These are phyloP conservation scores for Leuciscus idus DNA, from an alignment of 2,113 vertebrate species.

Conservation along the genomic window DNA sequence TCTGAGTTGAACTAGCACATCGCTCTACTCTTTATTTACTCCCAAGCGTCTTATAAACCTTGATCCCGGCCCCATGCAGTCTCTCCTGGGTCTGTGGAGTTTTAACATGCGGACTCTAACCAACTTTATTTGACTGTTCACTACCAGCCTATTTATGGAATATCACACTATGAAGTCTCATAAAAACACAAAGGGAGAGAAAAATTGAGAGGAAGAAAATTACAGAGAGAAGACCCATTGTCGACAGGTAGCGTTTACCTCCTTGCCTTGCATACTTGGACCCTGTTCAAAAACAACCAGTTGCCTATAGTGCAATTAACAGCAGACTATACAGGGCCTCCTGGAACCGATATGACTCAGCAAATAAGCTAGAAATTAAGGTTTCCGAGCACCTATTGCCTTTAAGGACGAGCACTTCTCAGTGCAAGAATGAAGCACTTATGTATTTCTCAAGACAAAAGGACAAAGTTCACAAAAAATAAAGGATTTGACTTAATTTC, in stretches of 20 bases:
- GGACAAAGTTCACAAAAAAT: background rate
- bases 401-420: constrained; percentile 10
- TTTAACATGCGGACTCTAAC: constrained; percentile 26
- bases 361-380: background rate
- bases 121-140: constrained; percentile 24
- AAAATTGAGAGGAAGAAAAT: constrained; percentile 9
- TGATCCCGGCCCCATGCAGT: constrained; percentile 47
- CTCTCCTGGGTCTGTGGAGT: constrained; percentile 36
- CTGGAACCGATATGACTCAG: constrained; percentile 43
- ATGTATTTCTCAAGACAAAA: background rate
- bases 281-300: constrained; percentile 40
- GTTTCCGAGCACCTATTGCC: background rate
- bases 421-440: background rate
- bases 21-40: constrained; percentile 47
- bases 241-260: constrained; percentile 13
- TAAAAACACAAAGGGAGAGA: constrained; percentile 1
- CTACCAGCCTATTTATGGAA: constrained; percentile 29
- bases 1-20: background rate
- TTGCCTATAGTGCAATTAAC: constrained; percentile 44
- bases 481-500: background rate
- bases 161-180: constrained; percentile 28
- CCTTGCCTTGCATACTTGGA: constrained; percentile 36
- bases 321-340: constrained; percentile 44
- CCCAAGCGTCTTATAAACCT: constrained; percentile 41
- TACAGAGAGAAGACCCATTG: constrained; percentile 9